These are phyloP conservation scores for Capreolus pygargus DNA, from an alignment of 2,113 vertebrate genomes.

Conservation along the genomic window DNA sequence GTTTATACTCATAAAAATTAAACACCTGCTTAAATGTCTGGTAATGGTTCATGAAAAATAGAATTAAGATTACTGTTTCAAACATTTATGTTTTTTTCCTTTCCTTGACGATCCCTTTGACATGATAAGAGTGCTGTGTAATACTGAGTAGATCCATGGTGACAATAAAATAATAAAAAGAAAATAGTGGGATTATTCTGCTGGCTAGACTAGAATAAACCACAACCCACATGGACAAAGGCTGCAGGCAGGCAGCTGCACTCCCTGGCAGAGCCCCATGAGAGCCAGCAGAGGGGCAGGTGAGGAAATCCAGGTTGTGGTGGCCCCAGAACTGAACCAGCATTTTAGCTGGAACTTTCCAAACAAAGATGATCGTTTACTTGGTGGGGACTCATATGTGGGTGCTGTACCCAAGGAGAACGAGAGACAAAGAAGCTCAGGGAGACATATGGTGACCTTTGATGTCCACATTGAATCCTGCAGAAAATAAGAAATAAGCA, in stretches of 20 bases:
- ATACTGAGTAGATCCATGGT: not conserved
- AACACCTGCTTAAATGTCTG: not conserved
- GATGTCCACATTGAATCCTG: not conserved
- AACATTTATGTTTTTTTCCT: not conserved
- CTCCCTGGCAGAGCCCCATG: not conserved
- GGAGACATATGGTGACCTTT: not conserved
- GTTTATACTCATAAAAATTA: slow-evolving; percentile 7
- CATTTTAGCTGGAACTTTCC: not conserved
- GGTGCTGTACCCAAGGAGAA: not conserved
- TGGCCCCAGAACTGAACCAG: not conserved
- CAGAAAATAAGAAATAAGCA: not conserved
- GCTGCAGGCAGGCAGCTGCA: not conserved
- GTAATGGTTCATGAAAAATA: not conserved
- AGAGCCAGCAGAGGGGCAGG: not conserved
- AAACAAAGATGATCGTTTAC: not conserved
- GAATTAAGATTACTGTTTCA: not conserved
- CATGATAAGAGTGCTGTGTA: not conserved
- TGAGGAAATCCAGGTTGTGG: not conserved
- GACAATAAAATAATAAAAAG: not conserved
- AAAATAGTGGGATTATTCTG: not conserved
- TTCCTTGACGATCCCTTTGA: not conserved
- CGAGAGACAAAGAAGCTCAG: not conserved
- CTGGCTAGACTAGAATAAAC: not conserved
- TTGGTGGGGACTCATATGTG: not conserved
- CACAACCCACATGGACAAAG: not conserved